These are phyloP conservation scores for Eutolmus rufibarbis DNA, from an alignment of 2,888 invertebrate genomes.

Conservation along the genomic window DNA sequence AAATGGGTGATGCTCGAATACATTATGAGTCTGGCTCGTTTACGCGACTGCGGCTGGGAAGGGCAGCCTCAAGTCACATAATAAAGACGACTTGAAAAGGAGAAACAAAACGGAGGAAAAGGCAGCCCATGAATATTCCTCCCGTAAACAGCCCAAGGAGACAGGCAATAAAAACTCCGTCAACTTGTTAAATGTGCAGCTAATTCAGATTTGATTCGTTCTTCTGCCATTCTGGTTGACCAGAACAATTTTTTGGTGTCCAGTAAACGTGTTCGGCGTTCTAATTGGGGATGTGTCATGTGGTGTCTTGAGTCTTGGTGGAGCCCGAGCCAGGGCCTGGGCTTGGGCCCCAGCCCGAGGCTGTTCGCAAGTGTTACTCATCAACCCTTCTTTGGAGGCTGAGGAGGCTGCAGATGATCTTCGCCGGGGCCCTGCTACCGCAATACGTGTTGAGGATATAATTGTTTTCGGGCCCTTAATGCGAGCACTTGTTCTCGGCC, in stretches of 20 bases:
- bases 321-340: not conserved
- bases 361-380: conserved; percentile 26
- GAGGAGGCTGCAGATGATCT: not conserved
- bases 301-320: not conserved
- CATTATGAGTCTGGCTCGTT: conserved; percentile 37
- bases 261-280: conserved; percentile 38
- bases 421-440: not conserved
- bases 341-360: not conserved
- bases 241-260: conserved; percentile 38
- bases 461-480: conserved; percentile 30
- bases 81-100: conserved; percentile 26
- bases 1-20: conserved; percentile 33
- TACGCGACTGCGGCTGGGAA: not conserved
- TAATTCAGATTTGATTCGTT: conserved; percentile 36
- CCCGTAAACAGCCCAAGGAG: conserved; percentile 39
- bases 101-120: conserved; percentile 24
- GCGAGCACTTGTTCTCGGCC: conserved; percentile 1
- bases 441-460: conserved; percentile 40
- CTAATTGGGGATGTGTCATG: conserved; percentile 38
- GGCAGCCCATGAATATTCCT: conserved; percentile 37
- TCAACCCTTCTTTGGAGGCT: not conserved
- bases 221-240: conserved; percentile 29
- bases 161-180: conserved; percentile 37
- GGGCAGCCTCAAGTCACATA: conserved; percentile 8
- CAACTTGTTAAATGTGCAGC: conserved; percentile 40